These are phyloP conservation scores for Cyrtorhinus lividipennis DNA, from an alignment of 1,140 invertebrate genomes.

Conservation along the genomic window DNA sequence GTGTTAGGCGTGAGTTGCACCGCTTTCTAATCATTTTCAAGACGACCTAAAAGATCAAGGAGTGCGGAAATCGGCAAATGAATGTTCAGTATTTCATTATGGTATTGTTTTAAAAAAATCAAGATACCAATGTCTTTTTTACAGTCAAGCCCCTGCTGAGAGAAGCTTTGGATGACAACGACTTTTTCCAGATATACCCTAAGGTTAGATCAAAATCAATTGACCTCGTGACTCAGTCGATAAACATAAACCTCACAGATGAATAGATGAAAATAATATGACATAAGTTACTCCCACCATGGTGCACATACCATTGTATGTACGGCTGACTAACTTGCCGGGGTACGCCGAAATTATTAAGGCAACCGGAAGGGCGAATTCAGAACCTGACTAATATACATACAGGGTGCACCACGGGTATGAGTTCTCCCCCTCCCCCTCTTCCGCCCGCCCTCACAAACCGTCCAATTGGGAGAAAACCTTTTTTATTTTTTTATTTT, in stretches of 20 bases:
- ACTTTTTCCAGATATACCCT: constrained; percentile 42
- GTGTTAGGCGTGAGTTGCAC: neutral
- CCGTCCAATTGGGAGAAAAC: no score
- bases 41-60: no score
- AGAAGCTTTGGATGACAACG: constrained; percentile 44
- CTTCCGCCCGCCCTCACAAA: no score
- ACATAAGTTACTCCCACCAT: neutral
- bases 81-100: neutral
- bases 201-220: constrained; percentile 27
- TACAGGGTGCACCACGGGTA: no score
- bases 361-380: neutral
- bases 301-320: neutral
- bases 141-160: constrained; percentile 52
- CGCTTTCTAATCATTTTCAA: no score
- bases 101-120: no score
- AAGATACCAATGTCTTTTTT: no score
- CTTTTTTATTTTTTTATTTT: no score
- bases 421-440: no score
- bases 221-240: neutral
- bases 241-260: neutral
- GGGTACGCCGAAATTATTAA: neutral
- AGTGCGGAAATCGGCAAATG: no score
- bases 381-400: neutral
- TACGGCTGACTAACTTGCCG: neutral
- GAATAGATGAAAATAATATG: neutral